Percentiles rank a stretch among this genome's conserved stretches.
phyloP scores from a whole-genome alignment of 1,140 invertebrate genomes.

The Nasonia vitripennis region DNA sequence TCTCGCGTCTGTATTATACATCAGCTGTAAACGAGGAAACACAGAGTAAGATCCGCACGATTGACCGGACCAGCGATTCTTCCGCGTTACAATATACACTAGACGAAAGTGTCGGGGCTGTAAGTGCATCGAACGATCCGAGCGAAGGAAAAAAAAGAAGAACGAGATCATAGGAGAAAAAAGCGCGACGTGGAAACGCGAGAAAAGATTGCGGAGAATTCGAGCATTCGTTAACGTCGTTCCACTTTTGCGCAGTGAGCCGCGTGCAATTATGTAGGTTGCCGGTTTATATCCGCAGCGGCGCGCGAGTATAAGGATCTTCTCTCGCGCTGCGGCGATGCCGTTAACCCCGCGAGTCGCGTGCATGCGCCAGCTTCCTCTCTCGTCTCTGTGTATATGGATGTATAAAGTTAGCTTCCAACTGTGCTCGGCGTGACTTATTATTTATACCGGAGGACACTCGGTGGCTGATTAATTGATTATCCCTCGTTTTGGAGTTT shows the following conservation, averaged over 20 bases:
- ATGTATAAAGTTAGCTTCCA: neutral
- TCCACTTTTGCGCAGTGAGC: conserved; percentile 64
- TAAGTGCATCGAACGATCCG: neutral
- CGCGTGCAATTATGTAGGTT: conserved; percentile 69
- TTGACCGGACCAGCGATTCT: conserved; percentile 3
- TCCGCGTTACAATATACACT: conserved; percentile 1
- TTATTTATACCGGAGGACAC: neutral
- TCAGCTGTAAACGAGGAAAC: neutral
- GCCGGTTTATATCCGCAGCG: conserved; percentile 45
- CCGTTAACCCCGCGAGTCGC: conserved; percentile 37
- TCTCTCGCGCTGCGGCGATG: conserved; percentile 30
- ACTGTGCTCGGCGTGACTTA: neutral
- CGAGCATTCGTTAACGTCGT: conserved; percentile 66
- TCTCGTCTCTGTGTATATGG: neutral
- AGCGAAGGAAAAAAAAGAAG: neutral
- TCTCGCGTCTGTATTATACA: neutral
- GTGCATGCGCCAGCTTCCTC: neutral
- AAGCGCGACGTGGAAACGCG: conserved; percentile 33
- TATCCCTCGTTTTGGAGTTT: neutral
- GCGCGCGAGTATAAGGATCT: conserved; percentile 37
- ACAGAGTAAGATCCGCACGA: conserved; percentile 8
- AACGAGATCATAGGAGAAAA: neutral
- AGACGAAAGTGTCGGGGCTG: conserved; percentile 27
- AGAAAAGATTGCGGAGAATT: conserved; percentile 55
- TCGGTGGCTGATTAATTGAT: neutral